Conservation (phyloP, 2,113 vertebrate genomes). For the Hyaena hyaena region DNA sequence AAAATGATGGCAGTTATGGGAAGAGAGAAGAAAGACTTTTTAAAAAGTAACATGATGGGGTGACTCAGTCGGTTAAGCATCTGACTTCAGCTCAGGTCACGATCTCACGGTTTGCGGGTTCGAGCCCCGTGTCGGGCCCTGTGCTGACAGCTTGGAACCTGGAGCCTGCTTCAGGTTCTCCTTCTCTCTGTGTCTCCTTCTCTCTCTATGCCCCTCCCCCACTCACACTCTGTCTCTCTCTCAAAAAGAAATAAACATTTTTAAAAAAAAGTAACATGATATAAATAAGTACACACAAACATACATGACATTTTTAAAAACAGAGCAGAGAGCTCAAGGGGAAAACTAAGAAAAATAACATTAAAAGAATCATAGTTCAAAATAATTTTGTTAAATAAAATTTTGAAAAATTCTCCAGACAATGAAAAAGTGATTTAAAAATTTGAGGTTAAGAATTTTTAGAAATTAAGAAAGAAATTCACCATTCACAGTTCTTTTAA, state of each 20-base stretch:
- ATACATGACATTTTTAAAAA: neutral
- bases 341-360: constrained; percentile 23
- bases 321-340: neutral
- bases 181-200: too few species aligned
- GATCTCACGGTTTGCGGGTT: too few species aligned
- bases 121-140: too few species aligned
- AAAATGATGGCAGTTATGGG: neutral
- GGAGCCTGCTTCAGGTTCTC: too few species aligned
- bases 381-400: constrained; percentile 28
- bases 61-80: too few species aligned
- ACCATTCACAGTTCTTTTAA: neutral
- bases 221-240: too few species aligned
- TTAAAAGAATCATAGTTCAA: neutral
- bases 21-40: neutral
- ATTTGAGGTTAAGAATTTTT: neutral
- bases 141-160: too few species aligned
- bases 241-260: too few species aligned
- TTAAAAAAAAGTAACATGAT: neutral
- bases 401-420: neutral
- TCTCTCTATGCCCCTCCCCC: too few species aligned
- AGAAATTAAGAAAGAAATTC: neutral
- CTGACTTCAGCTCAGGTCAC: too few species aligned
- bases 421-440: neutral
- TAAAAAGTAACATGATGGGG: neutral
- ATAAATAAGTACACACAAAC: neutral